These are phyloP conservation scores for Acleris literana DNA, from an alignment of 2,888 invertebrate species.

Conservation along the genomic window DNA sequence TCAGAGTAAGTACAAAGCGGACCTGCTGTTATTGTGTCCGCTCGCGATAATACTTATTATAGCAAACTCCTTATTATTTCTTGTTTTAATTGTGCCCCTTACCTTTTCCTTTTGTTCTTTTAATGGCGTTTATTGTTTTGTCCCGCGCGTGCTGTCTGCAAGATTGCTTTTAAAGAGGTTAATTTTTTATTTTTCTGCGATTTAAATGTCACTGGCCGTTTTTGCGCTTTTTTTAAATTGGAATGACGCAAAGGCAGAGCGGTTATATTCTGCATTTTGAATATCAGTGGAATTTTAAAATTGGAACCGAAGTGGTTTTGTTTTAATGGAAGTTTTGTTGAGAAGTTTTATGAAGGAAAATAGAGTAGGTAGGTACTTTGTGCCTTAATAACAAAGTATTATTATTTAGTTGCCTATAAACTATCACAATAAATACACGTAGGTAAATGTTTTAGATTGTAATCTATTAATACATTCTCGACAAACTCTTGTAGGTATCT, in stretches of 20 bases:
- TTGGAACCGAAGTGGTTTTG: neutral
- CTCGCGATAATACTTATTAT: slow-evolving; percentile 78
- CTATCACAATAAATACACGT: too few species aligned
- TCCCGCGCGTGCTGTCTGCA: slow-evolving; percentile 72
- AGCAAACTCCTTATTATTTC: slow-evolving; percentile 81
- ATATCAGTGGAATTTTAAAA: slow-evolving; percentile 4
- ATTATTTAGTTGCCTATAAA: too few species aligned
- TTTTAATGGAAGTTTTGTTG: neutral
- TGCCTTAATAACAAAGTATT: too few species aligned
- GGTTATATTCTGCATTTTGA: slow-evolving; percentile 15
- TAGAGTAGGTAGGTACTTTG: too few species aligned
- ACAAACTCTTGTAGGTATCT: slow-evolving; percentile 34
- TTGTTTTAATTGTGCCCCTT: slow-evolving; percentile 83
- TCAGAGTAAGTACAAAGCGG: slow-evolving; percentile 1
- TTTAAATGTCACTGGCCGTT: slow-evolving; percentile 35
- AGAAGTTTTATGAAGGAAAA: too few species aligned
- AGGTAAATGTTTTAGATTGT: neutral
- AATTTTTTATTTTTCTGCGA: slow-evolving; percentile 39
- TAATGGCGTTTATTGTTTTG: slow-evolving; percentile 82
- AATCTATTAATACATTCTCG: neutral
- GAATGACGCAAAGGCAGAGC: slow-evolving; percentile 8
- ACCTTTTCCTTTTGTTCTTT: slow-evolving; percentile 81
- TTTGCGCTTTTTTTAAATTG: slow-evolving; percentile 22
- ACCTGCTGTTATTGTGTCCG: slow-evolving; percentile 20
- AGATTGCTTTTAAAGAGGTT: slow-evolving; percentile 51